Evolutionary conservation across 2,113 vertebrate species (phyloP), one percentile per base, ranked within the genome.

Genomic region (Cnemophilus loriae): DNA sequence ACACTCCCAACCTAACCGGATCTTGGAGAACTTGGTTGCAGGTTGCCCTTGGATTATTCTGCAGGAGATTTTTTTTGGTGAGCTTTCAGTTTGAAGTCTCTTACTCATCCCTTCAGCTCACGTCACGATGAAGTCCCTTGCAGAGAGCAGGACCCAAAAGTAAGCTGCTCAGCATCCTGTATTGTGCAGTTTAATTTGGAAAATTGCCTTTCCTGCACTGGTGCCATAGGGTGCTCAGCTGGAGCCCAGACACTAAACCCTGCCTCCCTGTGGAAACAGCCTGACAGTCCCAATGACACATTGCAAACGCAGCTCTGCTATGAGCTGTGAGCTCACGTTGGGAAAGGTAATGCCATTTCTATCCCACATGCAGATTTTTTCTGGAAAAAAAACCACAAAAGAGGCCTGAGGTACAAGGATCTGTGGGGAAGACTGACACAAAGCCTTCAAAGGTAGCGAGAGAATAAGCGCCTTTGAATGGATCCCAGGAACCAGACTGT

Each of bases 131-230:
- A 96, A 96, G 90, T 93, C 60, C 83, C 83, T 97, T 89, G 64
- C 18, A 77, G 89, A 94, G 35, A 80, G 44, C 71, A 91, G 87
- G 93, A 87, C 55, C 70, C 80, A 71, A 75, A 93, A 87, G 84
- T 42, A 84, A 95, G 68, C 89, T 92, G 95, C 85, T 68, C 30
- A 1, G 44, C 86, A 83, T 90, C 94, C 87, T 90, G 88, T 90
- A 93, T 49, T 64, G 69, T 88, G 84, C 74, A 94, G 70, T 97
- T 97, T 96, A 77, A 97, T 97, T 96, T 97, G 65, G 74, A 78
- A 94, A 92, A 93, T 78, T 96, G 71, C 71, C 71, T 89, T 83
- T 77, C 91, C 78, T 86, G 73, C 82, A 91, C 57, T 39, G 56
- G 65, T 74, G 84, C 67, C 63, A 24, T 41, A 46, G 79, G 87